A percentile compares a stretch with the other conserved stretches of the same genome.
These are phyloP conservation scores for Pocillopora meandrina DNA, from an alignment of 92 coral and sea anemone genomes.

Conservation along the genomic window DNA sequence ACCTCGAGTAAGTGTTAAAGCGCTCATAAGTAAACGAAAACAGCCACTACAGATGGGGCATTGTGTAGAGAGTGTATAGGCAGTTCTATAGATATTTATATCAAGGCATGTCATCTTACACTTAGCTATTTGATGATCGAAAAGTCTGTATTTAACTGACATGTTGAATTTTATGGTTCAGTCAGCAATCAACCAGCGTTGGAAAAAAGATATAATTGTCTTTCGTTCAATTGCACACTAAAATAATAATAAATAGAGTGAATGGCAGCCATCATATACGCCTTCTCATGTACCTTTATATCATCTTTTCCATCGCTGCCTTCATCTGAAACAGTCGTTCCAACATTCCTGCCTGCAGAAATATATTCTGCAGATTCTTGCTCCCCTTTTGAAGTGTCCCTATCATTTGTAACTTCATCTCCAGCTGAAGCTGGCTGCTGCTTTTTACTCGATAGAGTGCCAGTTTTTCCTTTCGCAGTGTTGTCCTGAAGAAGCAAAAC, in stretches of 20 bases:
- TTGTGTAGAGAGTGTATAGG: no score
- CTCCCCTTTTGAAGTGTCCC: conserved; percentile 6
- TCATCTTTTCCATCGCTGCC: conserved; percentile 35
- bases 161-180: no score
- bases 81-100: no score
- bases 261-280: no score
- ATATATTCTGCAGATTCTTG: conserved; percentile 24
- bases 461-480: conserved; percentile 13
- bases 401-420: conserved; percentile 1
- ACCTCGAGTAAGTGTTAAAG: not conserved
- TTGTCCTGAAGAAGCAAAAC: conserved; percentile 1
- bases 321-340: conserved; percentile 18
- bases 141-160: no score
- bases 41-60: no score
- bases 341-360: not conserved
- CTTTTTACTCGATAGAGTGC: not conserved
- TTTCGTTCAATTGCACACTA: not conserved
- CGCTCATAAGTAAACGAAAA: not conserved
- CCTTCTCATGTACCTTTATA: conserved; percentile 21
- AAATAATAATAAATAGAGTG: not conserved
- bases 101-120: no score
- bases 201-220: no score
- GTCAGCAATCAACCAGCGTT: no score
- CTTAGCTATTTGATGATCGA: no score
- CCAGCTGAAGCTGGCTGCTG: conserved; percentile 24